A percentile compares a stretch with the other conserved stretches of the same genome.
These are phyloP conservation scores for Oedothorax gibbosus DNA, from an alignment of 1,140 invertebrate species.

Conservation along the genomic window DNA sequence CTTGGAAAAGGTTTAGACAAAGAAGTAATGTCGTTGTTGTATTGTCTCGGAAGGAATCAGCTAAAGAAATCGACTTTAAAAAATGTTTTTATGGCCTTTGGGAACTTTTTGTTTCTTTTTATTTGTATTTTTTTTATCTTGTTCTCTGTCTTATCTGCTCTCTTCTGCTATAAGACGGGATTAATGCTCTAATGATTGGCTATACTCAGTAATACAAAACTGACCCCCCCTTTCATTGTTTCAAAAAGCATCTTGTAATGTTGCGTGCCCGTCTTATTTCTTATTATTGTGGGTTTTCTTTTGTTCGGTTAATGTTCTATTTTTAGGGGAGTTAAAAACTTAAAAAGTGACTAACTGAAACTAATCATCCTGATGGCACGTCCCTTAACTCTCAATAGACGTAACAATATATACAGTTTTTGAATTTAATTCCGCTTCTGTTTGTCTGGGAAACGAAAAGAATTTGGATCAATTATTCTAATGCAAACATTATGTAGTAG, in stretches of 20 bases:
- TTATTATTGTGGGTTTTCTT: slow-evolving; percentile 19
- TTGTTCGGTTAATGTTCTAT: slow-evolving; percentile 29
- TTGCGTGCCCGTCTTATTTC: slow-evolving; percentile 12
- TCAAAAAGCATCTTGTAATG: slow-evolving; percentile 17
- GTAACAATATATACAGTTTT: slow-evolving; percentile 8
- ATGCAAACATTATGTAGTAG: slow-evolving; percentile 5
- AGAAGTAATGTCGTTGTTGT: slow-evolving; percentile 45
- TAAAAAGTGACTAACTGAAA: slow-evolving; percentile 20
- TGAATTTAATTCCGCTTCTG: slow-evolving; percentile 25
- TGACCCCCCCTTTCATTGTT: slow-evolving; percentile 24
- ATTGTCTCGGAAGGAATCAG: slow-evolving; percentile 46
- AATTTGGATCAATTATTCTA: slow-evolving; percentile 18
- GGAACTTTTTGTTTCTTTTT: slow-evolving; percentile 27
- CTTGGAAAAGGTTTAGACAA: slow-evolving; percentile 39
- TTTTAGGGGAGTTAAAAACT: slow-evolving; percentile 29
- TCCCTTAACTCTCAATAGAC: neutral
- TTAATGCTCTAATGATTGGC: slow-evolving; percentile 41
- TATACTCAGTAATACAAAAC: slow-evolving; percentile 45
- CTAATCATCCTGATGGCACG: slow-evolving; percentile 15
- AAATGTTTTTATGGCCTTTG: slow-evolving; percentile 42
- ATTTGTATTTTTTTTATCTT: slow-evolving; percentile 19
- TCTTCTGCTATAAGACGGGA: slow-evolving; percentile 12
- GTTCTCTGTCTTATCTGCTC: slow-evolving; percentile 14
- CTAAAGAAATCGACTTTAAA: slow-evolving; percentile 53
- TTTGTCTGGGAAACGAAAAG: neutral